Evolutionary conservation across 2,797 vertebrate species (phyloP).

Genomic region (Martes flavigula): DNA sequence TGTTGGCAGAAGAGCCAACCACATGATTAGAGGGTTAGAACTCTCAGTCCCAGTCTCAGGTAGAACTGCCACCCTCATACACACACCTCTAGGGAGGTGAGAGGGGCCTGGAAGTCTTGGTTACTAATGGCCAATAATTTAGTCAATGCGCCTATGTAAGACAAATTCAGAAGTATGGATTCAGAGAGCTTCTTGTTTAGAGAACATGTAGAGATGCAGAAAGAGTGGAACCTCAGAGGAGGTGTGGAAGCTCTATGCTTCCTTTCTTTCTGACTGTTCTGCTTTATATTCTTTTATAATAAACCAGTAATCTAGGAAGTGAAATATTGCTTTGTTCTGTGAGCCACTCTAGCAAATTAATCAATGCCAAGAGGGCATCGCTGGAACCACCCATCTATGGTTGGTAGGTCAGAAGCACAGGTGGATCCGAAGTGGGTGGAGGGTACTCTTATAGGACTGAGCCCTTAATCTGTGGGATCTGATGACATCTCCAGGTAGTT

Average conservation of each 20-base stretch:
- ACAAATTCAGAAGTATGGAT: neutral
- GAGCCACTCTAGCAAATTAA: neutral
- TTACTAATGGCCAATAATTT: neutral
- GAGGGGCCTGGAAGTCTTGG: neutral
- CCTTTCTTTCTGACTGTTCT: neutral
- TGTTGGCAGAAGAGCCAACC: neutral
- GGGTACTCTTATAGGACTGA: neutral
- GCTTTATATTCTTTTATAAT: neutral
- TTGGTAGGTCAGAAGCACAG: neutral
- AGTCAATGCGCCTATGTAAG: neutral
- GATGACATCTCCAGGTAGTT: neutral
- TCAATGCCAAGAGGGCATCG: neutral
- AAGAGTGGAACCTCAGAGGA: neutral
- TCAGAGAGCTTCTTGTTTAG: neutral
- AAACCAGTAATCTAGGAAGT: neutral
- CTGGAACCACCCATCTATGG: neutral
- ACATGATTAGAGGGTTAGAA: neutral
- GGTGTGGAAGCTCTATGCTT: neutral
- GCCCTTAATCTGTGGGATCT: neutral
- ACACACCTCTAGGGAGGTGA: neutral
- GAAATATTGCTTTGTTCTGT: neutral
- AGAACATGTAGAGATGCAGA: neutral
- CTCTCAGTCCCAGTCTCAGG: neutral
- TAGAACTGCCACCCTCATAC: neutral
- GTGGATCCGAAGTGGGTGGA: neutral